Percentiles rank a stretch among this genome's conserved stretches.
phyloP scores from a whole-genome alignment of 2,113 vertebrate genomes.

The Bufo bufo region DNA sequence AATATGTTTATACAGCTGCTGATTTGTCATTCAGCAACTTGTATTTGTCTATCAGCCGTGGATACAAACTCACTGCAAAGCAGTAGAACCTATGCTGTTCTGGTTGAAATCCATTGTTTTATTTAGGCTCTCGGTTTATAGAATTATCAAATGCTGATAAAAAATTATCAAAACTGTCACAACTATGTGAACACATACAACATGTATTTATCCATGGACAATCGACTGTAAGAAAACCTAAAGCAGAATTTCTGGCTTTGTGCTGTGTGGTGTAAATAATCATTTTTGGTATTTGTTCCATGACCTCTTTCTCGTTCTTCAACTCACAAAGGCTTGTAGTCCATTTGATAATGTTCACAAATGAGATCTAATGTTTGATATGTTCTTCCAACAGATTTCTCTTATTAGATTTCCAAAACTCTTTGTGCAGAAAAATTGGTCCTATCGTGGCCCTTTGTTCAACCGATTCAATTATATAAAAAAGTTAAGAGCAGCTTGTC shows the following conservation, averaged over 20 bases:
- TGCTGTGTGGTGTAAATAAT: not conserved
- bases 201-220: not conserved
- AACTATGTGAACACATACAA: too few species aligned
- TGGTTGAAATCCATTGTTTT: not conserved
- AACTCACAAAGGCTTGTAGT: not conserved
- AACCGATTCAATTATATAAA: slow-evolving; percentile 7
- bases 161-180: too few species aligned
- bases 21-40: too few species aligned
- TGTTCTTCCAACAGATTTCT: not conserved
- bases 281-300: not conserved
- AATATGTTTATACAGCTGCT: too few species aligned
- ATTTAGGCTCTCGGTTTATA: too few species aligned
- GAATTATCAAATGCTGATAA: not conserved
- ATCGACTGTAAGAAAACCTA: not conserved
- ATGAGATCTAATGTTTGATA: slow-evolving; percentile 25
- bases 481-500: slow-evolving; percentile 16
- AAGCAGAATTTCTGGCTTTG: not conserved
- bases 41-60: too few species aligned
- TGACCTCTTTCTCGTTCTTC: not conserved
- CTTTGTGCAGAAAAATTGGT: not conserved
- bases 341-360: not conserved
- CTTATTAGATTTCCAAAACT: slow-evolving; percentile 41
- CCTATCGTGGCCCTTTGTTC: not conserved
- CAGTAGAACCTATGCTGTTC: not conserved
- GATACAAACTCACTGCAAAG: too few species aligned